Conservation (phyloP, 2,797 vertebrate genomes). For the Cirrhinus molitorella region DNA sequence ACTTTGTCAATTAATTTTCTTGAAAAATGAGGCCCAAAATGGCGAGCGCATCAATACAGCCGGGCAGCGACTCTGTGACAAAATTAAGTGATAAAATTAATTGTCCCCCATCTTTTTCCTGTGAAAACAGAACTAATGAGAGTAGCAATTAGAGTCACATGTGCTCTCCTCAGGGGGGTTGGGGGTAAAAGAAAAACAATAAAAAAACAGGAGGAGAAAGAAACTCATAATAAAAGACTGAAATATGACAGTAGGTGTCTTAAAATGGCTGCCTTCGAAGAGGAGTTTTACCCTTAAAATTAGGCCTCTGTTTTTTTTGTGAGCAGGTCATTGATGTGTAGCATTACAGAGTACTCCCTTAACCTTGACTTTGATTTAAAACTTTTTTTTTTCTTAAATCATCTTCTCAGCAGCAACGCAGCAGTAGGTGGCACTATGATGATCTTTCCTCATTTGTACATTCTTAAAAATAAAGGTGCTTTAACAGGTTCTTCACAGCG, state of each 20-base stretch:
- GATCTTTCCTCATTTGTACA: not conserved
- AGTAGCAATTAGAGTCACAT: conserved; percentile 86
- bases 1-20: conserved; percentile 87
- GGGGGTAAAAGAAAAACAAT: conserved; percentile 69
- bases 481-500: too few relatives aligned
- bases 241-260: conserved; percentile 26
- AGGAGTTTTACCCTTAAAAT: not conserved
- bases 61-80: conserved; percentile 78
- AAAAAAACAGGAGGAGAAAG: conserved; percentile 66
- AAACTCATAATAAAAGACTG: conserved; percentile 37
- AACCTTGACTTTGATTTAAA: not conserved
- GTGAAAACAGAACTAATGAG: conserved; percentile 88
- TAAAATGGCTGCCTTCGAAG: conserved; percentile 31
- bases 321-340: not conserved
- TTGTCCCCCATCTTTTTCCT: conserved; percentile 80
- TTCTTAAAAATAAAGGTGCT: too few relatives aligned
- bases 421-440: not conserved
- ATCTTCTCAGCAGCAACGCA: not conserved
- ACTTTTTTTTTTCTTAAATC: not conserved
- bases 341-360: not conserved
- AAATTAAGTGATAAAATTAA: conserved; percentile 89
- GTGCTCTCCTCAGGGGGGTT: conserved; percentile 77
- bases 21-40: conserved; percentile 79
- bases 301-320: not conserved
- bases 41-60: conserved; percentile 79